Base-by-base conservation (phyloP, 2,113 vertebrate genomes). In the Nesogale talazaci region DNA sequence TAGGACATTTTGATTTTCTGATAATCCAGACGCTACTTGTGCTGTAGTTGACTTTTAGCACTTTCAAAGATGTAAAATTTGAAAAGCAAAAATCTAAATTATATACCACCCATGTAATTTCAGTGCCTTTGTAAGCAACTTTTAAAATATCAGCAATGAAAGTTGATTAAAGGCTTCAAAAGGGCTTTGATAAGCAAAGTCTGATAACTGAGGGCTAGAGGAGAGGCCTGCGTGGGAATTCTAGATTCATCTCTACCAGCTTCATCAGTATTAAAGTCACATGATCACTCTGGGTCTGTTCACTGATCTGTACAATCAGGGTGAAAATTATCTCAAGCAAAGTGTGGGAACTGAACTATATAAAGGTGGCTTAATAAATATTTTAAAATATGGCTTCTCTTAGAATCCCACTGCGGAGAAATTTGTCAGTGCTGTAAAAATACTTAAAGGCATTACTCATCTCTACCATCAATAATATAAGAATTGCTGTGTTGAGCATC, bases 281-380 rank as follows among this genome's bases (percentile, higher is more conserved):
- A 0, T 2, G 22, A 10, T 8, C 10, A 3, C 52, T 6, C 1
- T 0, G 10, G 36, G 52, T 25, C 29, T 20, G 59, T 34, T 70
- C 4, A 29, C 20, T n/a, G 67, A 65, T 40, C 83, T 67, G 79
- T 19, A 11, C 4, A 34, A 6, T 0, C 19, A 22, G 75, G 46
- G 16, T 79, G n/a, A 1, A 8, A 7, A 12, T 19, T 10, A 27
- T 31, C 46, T 52, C 34, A 14, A 23, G 87, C 6, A 36, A 34
- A 0, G 6, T 5, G 8, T 57, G 34, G 25, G 56, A 2, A 3
- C 11, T 0, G 3, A 42, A 2, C 3, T 2, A 16, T 29, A 0
- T 9, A 16, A 11, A 69, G 65, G 29, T 0, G n/a, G 16, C 2
- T 0, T n/a, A 2, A 2, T 34, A 2, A 20, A 2, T 0, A 3